phyloP scores from a whole-genome alignment of 2,797 vertebrate species.

The Xiphophorus birchmanni region DNA sequence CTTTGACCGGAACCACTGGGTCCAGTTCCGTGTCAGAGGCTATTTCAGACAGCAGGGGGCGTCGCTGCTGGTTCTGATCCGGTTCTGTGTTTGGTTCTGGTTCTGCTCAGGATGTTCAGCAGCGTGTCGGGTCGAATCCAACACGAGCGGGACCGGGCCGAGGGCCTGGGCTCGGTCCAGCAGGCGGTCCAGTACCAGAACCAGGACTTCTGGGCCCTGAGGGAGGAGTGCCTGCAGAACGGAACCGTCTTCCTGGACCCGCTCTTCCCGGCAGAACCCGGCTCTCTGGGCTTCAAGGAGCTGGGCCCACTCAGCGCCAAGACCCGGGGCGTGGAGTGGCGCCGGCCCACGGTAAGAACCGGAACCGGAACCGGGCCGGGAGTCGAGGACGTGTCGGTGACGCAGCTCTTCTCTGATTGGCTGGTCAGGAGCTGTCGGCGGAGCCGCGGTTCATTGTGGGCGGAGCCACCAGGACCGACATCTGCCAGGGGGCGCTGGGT shows the following conservation, averaged over 20 bases:
- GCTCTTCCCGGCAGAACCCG: constrained; percentile 81
- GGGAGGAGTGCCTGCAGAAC: constrained; percentile 78
- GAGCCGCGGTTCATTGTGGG: constrained; percentile 86
- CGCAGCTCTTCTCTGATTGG: constrained; percentile 25
- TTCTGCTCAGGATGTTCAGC: constrained; percentile 70
- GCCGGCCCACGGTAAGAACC: constrained; percentile 83
- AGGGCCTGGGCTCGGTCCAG: constrained; percentile 81
- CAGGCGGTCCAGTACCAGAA: constrained; percentile 79
- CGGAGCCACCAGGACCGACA: constrained; percentile 87
- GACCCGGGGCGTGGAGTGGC: constrained; percentile 85
- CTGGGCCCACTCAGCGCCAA: constrained; percentile 83
- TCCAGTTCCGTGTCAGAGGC: background rate
- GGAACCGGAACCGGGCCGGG: background rate
- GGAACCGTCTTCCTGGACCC: constrained; percentile 86
- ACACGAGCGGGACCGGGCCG: constrained; percentile 78
- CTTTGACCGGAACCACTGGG: too few species aligned
- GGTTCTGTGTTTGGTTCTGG: background rate
- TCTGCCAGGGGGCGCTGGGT: constrained; percentile 91
- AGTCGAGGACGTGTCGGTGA: background rate
- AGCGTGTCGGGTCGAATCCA: constrained; percentile 80
- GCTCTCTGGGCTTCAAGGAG: constrained; percentile 88
- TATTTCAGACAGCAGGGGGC: background rate
- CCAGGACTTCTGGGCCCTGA: constrained; percentile 86
- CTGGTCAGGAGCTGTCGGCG: constrained; percentile 83
- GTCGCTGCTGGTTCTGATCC: background rate